These are phyloP conservation scores for Scaptomyza tumidula DNA, from an alignment of 2,888 invertebrate species.

Conservation along the genomic window DNA sequence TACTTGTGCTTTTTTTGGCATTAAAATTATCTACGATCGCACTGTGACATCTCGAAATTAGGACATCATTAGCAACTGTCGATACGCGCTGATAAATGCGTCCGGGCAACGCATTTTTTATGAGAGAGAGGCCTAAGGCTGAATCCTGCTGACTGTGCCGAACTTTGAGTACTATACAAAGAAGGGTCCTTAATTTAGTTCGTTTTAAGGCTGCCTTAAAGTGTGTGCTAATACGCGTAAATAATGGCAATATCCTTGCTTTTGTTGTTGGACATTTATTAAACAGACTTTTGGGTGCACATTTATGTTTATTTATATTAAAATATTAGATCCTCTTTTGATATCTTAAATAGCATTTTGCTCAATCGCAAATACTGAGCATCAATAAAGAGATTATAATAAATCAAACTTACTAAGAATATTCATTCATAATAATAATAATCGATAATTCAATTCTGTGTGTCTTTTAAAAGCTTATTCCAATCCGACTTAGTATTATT, in stretches of 20 bases:
- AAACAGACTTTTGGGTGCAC: not conserved
- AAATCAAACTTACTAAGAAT: too few species aligned
- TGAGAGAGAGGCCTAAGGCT: constrained; percentile 14
- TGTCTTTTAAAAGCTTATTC: not conserved
- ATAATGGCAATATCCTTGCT: constrained; percentile 1
- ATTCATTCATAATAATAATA: not conserved
- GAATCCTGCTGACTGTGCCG: constrained; percentile 14
- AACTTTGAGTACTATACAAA: not conserved
- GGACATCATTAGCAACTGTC: constrained; percentile 82
- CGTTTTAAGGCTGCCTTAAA: constrained; percentile 34
- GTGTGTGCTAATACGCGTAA: constrained; percentile 4
- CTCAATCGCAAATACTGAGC: not conserved
- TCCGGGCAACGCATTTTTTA: constrained; percentile 17
- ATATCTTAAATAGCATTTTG: constrained; percentile 5
- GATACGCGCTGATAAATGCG: constrained; percentile 74
- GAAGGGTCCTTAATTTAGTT: constrained; percentile 40
- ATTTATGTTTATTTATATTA: not conserved
- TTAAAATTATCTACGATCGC: constrained; percentile 64
- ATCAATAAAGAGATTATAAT: too few species aligned
- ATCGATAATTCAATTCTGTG: not conserved
- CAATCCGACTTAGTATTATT: not conserved
- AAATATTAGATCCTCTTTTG: constrained; percentile 2
- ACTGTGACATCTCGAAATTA: constrained; percentile 77
- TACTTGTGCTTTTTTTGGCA: constrained; percentile 4
- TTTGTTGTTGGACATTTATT: constrained; percentile 5